Evolutionary conservation across 2,797 vertebrate genomes (phyloP), one percentile per base, ranked within the genome.

Genomic region (Eulemur mongoz): DNA sequence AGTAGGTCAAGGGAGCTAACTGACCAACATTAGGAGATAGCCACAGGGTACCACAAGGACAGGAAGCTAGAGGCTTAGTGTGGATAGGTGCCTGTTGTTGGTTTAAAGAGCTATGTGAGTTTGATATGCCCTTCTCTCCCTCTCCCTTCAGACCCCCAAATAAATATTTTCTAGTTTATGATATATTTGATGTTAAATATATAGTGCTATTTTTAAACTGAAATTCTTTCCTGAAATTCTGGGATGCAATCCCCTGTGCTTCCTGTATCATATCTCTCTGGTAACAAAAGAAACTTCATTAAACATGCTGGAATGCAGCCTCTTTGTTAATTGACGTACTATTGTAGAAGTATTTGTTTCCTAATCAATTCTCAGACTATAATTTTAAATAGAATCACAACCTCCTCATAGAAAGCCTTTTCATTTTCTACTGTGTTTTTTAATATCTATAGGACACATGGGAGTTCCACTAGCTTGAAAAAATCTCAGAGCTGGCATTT

Each of bases 221-320:
- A 73, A 91, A 94, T 92, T 72, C 35, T 54, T 90, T 57, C 52
- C 65, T 93, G 12, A 89, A 86, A 92, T 95, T 95, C 30, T 96
- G 12, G 67, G 73, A 54, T n/a, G 38, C 30, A 94, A 50, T 67
- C 32, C 69, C 40, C 20, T 90, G 14, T 91, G 82, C 50, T 86
- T 91, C 85, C 80, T 92, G 32, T 75, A 72, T 76, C 78, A 57
- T 40, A 63, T 78, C 78, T 83, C 30, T 84, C 52, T 35, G n/a
- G 52, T 48, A 91, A 85, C 52, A 76, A 75, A 92, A 85, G 82
- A 48, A 52, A 75, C 22, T 12, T 90, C 35, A 25, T 72, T 91
- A 67, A 72, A 48, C 65, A 78, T 45, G n/a, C 72, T 76, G 12
- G 67, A 83, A 95, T 25, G 52, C 14, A 82, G 76, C 23, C 54